These are phyloP conservation scores for Melanerpes aurifrons DNA, from an alignment of 2,113 vertebrate genomes.

Conservation along the genomic window DNA sequence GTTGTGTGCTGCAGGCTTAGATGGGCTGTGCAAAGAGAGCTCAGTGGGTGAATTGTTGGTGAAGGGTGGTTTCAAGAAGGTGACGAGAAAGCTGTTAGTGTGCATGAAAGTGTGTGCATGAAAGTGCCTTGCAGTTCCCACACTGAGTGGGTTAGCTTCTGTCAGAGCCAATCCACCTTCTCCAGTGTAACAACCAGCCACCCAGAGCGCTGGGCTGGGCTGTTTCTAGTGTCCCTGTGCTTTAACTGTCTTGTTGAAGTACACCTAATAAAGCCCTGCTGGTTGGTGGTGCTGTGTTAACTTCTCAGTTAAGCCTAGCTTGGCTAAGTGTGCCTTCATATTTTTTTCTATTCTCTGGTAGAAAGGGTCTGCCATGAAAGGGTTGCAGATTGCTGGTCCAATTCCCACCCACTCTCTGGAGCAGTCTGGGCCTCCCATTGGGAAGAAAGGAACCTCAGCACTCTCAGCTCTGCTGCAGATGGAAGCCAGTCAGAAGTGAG, in stretches of 20 bases:
- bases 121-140: background rate
- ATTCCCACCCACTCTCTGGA: conserved; percentile 84
- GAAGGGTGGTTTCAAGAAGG: background rate
- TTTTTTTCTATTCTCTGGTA: conserved; percentile 45
- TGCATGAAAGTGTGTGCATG: background rate
- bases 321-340: background rate
- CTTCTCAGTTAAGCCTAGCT: background rate
- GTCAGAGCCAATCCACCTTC: background rate
- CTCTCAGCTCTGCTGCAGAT: conserved; percentile 93
- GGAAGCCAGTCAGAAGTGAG: conserved; percentile 97
- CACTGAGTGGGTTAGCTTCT: background rate
- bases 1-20: background rate
- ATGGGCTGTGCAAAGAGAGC: background rate
- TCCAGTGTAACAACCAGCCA: background rate
- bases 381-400: conserved; percentile 86
- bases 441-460: conserved; percentile 94
- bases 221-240: background rate
- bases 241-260: background rate
- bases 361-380: conserved; percentile 92
- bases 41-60: background rate
- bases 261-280: background rate
- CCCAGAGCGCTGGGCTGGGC: background rate
- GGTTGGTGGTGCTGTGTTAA: background rate
- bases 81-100: background rate
- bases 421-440: conserved; percentile 83